Conservation (phyloP, 2,888 invertebrate genomes). For the Monoplex corrugatus region DNA sequence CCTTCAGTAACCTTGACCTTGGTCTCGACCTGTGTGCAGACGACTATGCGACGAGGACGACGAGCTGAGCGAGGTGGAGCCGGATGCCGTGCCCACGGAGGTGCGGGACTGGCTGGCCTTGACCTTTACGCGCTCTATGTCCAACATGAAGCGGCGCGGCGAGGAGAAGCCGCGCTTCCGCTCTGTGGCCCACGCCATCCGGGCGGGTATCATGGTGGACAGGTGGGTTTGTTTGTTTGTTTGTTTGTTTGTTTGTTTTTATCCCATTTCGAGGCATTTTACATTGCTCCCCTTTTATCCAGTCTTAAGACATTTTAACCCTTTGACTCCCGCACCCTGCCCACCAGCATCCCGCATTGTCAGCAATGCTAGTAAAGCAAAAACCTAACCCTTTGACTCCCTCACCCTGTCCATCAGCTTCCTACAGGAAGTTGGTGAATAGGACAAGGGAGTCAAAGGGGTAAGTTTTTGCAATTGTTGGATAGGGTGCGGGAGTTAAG, state of each 20-base stretch:
- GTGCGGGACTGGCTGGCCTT: slow-evolving; percentile 98
- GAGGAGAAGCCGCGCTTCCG: slow-evolving; percentile 89
- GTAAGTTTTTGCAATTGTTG: too few species aligned
- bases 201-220: slow-evolving; percentile 98
- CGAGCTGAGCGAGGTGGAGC: slow-evolving; percentile 96
- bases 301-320: too few species aligned
- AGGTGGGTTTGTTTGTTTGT: slow-evolving; percentile 77
- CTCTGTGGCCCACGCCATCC: slow-evolving; percentile 96
- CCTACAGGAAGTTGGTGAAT: too few species aligned
- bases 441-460: too few species aligned
- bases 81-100: slow-evolving; percentile 97
- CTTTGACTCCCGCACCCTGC: too few species aligned
- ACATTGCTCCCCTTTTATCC: too few species aligned
- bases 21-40: slow-evolving; percentile 63
- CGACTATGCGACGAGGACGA: slow-evolving; percentile 89
- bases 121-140: slow-evolving; percentile 90
- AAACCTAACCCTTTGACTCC: too few species aligned
- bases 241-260: neutral
- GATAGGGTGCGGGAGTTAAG: too few species aligned
- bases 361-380: too few species aligned
- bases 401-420: too few species aligned
- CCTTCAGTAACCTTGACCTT: neutral
- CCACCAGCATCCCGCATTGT: too few species aligned
- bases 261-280: too few species aligned
- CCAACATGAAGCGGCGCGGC: slow-evolving; percentile 83